Conservation (phyloP, 2,797 vertebrate species). For the Limnodromus scolopaceus region DNA sequence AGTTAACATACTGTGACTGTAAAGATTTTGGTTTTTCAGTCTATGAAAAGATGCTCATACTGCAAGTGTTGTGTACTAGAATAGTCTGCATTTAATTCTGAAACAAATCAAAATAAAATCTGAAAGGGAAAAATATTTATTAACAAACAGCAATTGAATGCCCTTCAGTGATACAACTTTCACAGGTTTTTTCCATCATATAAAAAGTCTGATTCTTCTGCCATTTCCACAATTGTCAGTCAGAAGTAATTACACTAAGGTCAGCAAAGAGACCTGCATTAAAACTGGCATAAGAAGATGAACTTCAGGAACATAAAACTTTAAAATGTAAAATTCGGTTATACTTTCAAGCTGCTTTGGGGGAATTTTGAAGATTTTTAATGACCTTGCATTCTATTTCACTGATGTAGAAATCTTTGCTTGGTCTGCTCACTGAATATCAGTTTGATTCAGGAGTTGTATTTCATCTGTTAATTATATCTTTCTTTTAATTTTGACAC, state of each 20-base stretch:
- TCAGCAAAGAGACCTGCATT: neutral
- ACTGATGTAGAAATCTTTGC: neutral
- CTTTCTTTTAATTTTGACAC: neutral
- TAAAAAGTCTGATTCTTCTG: neutral
- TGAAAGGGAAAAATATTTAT: neutral
- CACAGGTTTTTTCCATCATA: neutral
- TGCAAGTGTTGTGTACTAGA: neutral
- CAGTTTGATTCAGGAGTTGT: neutral
- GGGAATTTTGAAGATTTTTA: neutral
- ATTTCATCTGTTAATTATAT: neutral
- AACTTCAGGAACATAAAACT: neutral
- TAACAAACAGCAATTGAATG: neutral
- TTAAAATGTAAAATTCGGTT: neutral
- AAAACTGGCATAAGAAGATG: neutral
- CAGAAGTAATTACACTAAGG: neutral
- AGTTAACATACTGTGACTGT: neutral
- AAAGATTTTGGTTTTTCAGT: conserved; percentile 24
- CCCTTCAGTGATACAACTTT: neutral
- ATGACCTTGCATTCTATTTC: neutral
- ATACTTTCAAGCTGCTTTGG: neutral
- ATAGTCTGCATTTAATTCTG: neutral
- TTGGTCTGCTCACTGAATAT: neutral
- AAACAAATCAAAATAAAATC: conserved; percentile 17
- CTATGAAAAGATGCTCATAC: neutral
- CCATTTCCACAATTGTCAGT: neutral